These are phyloP conservation scores for Rutilus rutilus DNA, from an alignment of 2,113 vertebrate genomes.

Conservation along the genomic window DNA sequence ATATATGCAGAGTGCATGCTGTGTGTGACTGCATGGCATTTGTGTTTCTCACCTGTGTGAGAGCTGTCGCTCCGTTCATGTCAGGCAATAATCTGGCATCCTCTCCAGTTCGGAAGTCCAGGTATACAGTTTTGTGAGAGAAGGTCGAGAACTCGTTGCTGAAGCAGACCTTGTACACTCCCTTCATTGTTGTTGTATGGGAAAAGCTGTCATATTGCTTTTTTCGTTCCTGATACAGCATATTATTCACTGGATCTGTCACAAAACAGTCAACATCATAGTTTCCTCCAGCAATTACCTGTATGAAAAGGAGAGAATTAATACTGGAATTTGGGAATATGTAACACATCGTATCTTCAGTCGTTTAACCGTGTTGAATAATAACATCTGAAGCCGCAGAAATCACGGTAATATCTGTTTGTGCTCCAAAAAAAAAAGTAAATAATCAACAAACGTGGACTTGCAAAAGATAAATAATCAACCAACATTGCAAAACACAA, in stretches of 20 bases:
- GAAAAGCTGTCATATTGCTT: slow-evolving; percentile 89
- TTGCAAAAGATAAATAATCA: neutral
- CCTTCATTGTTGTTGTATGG: slow-evolving; percentile 73
- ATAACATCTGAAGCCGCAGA: neutral
- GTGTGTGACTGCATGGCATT: neutral
- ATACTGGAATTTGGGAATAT: neutral
- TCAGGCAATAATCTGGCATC: slow-evolving; percentile 79
- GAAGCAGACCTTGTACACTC: slow-evolving; percentile 88
- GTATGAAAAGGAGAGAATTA: slow-evolving; percentile 1
- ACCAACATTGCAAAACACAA: neutral
- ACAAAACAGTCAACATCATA: slow-evolving; percentile 91
- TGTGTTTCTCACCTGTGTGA: slow-evolving; percentile 84
- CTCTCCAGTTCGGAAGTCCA: slow-evolving; percentile 84
- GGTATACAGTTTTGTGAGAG: slow-evolving; percentile 87
- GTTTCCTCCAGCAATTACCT: slow-evolving; percentile 92
- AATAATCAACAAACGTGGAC: neutral
- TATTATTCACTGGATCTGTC: slow-evolving; percentile 79
- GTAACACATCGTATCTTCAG: neutral
- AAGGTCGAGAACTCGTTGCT: slow-evolving; percentile 94
- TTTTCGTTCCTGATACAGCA: slow-evolving; percentile 84
- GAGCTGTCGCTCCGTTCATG: slow-evolving; percentile 76
- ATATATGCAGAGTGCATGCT: neutral
- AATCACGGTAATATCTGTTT: neutral
- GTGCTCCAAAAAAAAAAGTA: neutral
- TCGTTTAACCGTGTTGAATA: neutral